Evolutionary conservation across 2,113 vertebrate genomes (phyloP), one percentile per base, ranked within the genome.

Genomic region (Psilopsiagon aurifrons): DNA sequence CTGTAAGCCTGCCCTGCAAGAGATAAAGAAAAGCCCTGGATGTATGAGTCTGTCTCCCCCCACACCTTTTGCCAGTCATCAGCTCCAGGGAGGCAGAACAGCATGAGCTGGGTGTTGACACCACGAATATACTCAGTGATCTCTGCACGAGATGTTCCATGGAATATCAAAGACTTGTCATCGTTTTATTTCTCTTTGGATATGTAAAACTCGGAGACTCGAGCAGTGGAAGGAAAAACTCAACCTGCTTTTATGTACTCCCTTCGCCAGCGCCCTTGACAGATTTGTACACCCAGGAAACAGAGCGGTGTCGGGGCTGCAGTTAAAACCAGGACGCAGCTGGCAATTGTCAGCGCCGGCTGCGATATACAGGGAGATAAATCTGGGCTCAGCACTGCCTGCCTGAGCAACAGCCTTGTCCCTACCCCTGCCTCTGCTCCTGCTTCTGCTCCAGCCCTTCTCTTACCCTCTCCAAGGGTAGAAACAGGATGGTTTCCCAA

Each of bases 1-100:
- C 63, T n/a, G 18, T 0, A 16, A 22, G 39, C 49, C 35, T 60
- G 54, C 46, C 71, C 83, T 54, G 54, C 49, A 3, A 13, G 63
- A 10, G 0, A 9, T 5, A 31, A 49, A 33, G 43, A 39, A 51
- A 92, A 86, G 6, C 43, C 83, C 14, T 0, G 1, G 1, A 24
- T 59, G 75, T 84, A 25, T 82, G 63, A 55, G 23, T 17, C 9
- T 15, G 1, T 69, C 19, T 92, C 39, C 64, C 33, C 51, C 71
- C 55, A 17, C 23, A 10, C n/a, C 25, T 64, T 71, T 63, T 11
- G 0, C 2, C 10, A 44, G 25, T 29, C 24, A 12, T 24, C 76
- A 29, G 57, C 13, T 3, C 35, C 16, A 2, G 19, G 76, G 33
- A 94, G 27, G 54, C 0, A 1, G 47, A 8, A 39, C 2, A 5